Evolutionary conservation across 2,888 invertebrate genomes (phyloP).

Genomic region (Pteria penguin): DNA sequence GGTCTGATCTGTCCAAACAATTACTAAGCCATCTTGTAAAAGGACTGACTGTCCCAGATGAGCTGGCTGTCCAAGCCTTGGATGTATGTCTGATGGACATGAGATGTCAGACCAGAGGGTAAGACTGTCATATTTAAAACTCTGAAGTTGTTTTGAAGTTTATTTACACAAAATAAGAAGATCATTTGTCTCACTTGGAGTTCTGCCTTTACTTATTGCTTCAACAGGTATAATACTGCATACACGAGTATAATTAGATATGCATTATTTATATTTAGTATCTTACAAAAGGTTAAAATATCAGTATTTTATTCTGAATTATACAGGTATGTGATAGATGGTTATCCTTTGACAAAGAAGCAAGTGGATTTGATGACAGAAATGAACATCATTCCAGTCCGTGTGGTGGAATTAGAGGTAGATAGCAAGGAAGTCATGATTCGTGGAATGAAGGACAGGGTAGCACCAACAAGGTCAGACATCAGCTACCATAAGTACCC

Average conservation of each 20-base stretch:
- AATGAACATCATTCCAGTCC: slow-evolving; percentile 77
- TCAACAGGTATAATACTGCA: too few species aligned
- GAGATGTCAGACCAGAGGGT: slow-evolving; percentile 79
- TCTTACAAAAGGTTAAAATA: too few species aligned
- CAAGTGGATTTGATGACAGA: slow-evolving; percentile 79
- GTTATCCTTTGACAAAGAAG: slow-evolving; percentile 75
- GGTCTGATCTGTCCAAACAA: slow-evolving; percentile 70
- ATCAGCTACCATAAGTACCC: too few species aligned
- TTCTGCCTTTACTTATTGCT: too few species aligned
- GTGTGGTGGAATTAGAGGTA: slow-evolving; percentile 76
- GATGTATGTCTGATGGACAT: slow-evolving; percentile 78
- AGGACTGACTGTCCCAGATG: slow-evolving; percentile 77
- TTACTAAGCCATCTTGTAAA: slow-evolving; percentile 71
- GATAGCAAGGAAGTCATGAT: slow-evolving; percentile 75
- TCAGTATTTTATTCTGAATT: too few species aligned
- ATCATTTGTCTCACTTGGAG: too few species aligned
- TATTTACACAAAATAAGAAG: too few species aligned
- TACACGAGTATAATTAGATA: too few species aligned
- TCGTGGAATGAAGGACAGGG: slow-evolving; percentile 77
- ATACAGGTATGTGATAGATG: slow-evolving; percentile 79
- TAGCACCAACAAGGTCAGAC: slow-evolving; percentile 69
- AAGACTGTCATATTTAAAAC: too few species aligned
- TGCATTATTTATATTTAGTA: too few species aligned
- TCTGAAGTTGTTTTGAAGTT: too few species aligned
- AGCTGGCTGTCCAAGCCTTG: slow-evolving; percentile 77